Conservation (phyloP, 1,140 invertebrate genomes). For the Adelges cooleyi region DNA sequence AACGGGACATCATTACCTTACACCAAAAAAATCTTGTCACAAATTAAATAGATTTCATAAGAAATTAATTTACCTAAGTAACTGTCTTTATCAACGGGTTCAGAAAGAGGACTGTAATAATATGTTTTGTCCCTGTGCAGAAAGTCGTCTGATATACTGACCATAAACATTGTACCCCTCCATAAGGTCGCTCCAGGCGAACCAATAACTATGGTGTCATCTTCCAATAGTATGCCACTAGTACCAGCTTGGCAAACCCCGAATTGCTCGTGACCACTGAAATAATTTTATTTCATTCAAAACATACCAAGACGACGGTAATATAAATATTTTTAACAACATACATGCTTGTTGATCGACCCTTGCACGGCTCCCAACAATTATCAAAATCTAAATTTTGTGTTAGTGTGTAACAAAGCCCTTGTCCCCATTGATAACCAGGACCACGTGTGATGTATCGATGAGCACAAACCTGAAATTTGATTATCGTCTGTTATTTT, state of each 20-base stretch:
- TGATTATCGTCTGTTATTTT: too few relatives aligned
- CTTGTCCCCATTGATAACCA: constrained; percentile 70
- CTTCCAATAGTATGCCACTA: constrained; percentile 62
- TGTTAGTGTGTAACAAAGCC: constrained; percentile 74
- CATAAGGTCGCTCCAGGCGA: constrained; percentile 78
- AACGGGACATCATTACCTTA: neutral
- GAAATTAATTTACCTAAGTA: constrained; percentile 58
- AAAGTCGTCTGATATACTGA: constrained; percentile 60
- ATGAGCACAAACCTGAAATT: constrained; percentile 92
- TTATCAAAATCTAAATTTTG: constrained; percentile 60
- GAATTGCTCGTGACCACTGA: constrained; percentile 45
- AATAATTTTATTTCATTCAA: neutral
- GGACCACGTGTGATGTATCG: constrained; percentile 58
- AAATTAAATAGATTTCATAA: neutral
- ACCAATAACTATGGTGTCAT: constrained; percentile 70
- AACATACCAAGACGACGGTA: neutral
- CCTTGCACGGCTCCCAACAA: constrained; percentile 67
- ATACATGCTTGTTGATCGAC: constrained; percentile 57
- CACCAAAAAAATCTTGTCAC: neutral
- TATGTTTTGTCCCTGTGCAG: constrained; percentile 62
- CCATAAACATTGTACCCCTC: constrained; percentile 74
- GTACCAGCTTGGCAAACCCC: constrained; percentile 89
- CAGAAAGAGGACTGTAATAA: constrained; percentile 59
- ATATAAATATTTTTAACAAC: constrained; percentile 28
- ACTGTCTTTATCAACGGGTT: constrained; percentile 77